These are phyloP conservation scores for Amphipoea oculea DNA, from an alignment of 2,888 invertebrate genomes.

Conservation along the genomic window DNA sequence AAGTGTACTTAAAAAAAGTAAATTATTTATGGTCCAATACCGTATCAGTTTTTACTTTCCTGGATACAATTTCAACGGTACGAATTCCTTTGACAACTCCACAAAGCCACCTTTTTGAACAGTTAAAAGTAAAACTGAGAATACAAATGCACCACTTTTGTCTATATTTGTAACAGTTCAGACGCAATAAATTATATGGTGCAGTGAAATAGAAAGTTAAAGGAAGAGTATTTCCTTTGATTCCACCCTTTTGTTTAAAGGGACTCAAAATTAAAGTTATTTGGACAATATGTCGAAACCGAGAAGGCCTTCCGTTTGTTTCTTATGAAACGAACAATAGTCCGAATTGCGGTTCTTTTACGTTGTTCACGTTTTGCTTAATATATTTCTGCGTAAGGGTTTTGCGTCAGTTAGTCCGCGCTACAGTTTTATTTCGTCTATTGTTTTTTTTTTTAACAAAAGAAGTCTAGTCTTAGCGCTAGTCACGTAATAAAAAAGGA, in stretches of 20 bases:
- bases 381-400: conserved; percentile 37
- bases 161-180: conserved; percentile 69
- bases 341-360: conserved; percentile 40
- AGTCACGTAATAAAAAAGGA: background rate
- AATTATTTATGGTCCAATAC: conserved; percentile 13
- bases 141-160: conserved; percentile 69
- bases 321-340: conserved; percentile 37
- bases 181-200: conserved; percentile 66
- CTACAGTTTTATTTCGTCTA: conserved; percentile 12
- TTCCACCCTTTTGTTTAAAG: conserved; percentile 64
- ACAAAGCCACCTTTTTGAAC: conserved; percentile 52
- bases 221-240: conserved; percentile 61
- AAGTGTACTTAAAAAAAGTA: conserved; percentile 17
- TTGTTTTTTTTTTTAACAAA: conserved; percentile 14
- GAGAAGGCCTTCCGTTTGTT: conserved; percentile 73
- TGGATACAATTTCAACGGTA: conserved; percentile 42
- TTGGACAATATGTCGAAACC: conserved; percentile 69
- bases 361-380: conserved; percentile 22
- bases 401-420: conserved; percentile 15
- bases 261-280: conserved; percentile 52
- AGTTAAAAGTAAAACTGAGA: conserved; percentile 49
- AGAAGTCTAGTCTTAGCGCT: background rate
- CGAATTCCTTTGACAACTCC: conserved; percentile 35
- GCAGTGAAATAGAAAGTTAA: conserved; percentile 75
- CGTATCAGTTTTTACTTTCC: conserved; percentile 28